These are phyloP conservation scores for Otis tarda DNA, from an alignment of 2,113 vertebrate genomes.

Conservation along the genomic window DNA sequence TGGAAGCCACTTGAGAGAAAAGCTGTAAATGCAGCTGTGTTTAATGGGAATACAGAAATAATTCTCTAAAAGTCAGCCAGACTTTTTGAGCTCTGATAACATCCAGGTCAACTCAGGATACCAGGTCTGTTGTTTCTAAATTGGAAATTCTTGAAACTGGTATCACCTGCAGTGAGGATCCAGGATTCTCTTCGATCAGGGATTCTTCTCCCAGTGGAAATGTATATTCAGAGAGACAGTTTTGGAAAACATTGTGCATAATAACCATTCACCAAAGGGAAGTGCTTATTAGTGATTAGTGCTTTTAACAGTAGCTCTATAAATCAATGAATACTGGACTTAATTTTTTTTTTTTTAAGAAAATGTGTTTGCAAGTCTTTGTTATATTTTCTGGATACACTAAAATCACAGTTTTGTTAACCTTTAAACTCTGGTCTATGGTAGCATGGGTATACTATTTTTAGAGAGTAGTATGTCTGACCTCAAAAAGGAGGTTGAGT, in stretches of 20 bases:
- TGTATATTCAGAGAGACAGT: not conserved
- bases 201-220: not conserved
- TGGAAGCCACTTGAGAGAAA: not conserved
- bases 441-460: not conserved
- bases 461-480: not conserved
- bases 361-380: not conserved
- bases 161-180: not conserved
- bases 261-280: not conserved
- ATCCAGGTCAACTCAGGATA: not conserved
- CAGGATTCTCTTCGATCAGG: not conserved
- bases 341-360: not conserved
- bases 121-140: not conserved
- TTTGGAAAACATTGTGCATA: not conserved
- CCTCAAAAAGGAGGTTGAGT: not conserved
- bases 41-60: not conserved
- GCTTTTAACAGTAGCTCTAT: not conserved
- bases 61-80: not conserved
- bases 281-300: not conserved
- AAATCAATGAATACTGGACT: not conserved
- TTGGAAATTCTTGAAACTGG: not conserved
- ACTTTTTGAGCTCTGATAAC: not conserved
- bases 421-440: not conserved
- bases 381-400: not conserved
- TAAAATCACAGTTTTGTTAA: not conserved
- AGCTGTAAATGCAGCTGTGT: not conserved